These are phyloP conservation scores for Platyscapa corneri DNA, from an alignment of 1,140 invertebrate species.

Conservation along the genomic window DNA sequence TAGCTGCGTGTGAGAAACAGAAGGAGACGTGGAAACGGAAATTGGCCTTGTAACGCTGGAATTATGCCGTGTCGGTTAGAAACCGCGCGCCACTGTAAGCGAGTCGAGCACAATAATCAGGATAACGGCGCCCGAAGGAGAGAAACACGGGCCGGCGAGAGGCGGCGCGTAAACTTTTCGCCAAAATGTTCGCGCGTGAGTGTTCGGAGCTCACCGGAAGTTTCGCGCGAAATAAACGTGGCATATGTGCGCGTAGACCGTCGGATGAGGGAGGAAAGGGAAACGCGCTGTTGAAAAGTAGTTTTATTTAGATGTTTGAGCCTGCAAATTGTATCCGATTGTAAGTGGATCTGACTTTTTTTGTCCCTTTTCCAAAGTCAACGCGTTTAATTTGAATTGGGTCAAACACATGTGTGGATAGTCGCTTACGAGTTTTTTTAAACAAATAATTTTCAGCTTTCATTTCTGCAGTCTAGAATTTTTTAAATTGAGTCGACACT, in stretches of 20 bases:
- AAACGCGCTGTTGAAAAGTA: neutral
- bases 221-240: neutral
- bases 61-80: slow-evolving; percentile 18
- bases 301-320: slow-evolving; percentile 28
- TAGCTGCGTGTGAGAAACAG: neutral
- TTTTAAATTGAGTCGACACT: neutral
- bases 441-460: too few species aligned
- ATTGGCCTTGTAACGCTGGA: slow-evolving; percentile 24
- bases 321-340: slow-evolving; percentile 26
- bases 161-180: slow-evolving; percentile 22
- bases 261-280: neutral
- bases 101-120: slow-evolving; percentile 11
- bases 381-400: neutral
- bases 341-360: slow-evolving; percentile 1
- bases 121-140: neutral
- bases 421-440: neutral
- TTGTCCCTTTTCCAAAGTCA: neutral
- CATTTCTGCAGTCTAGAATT: neutral
- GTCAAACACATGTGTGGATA: neutral
- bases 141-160: neutral
- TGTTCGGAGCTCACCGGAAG: neutral
- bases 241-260: neutral
- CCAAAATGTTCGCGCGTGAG: neutral
- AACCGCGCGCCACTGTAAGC: neutral
- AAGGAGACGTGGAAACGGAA: neutral